Conservation (phyloP, 2,888 invertebrate genomes). For the Beris chalybata region DNA sequence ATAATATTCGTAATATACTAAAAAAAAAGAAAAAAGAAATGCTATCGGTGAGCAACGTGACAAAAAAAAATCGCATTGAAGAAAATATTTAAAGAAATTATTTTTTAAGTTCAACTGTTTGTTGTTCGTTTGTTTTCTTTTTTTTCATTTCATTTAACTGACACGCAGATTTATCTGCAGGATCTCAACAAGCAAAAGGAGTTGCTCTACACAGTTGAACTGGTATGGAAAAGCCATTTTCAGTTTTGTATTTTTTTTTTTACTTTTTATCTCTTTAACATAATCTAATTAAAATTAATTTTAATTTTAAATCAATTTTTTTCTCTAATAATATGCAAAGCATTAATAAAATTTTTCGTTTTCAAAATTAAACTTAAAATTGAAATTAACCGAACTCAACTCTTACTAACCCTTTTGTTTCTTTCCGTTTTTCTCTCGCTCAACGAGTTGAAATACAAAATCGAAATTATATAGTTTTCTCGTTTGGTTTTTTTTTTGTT, state of each 20-base stretch:
- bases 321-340: neutral
- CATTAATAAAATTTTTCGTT: too few relatives aligned
- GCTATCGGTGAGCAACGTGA: neutral
- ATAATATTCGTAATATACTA: neutral
- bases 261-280: neutral
- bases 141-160: constrained; percentile 49
- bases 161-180: constrained; percentile 81
- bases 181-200: constrained; percentile 87
- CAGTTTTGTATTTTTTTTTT: constrained; percentile 13
- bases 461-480: neutral
- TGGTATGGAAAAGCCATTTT: constrained; percentile 63
- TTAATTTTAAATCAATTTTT: neutral
- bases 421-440: neutral
- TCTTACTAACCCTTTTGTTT: too few relatives aligned
- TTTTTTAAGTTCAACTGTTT: constrained; percentile 19
- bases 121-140: constrained; percentile 32
- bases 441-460: too few relatives aligned
- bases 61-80: neutral
- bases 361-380: too few relatives aligned
- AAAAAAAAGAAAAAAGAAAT: neutral
- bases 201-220: constrained; percentile 79
- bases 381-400: too few relatives aligned
- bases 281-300: neutral
- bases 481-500: neutral
- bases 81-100: neutral